Evolutionary conservation across 2,797 vertebrate genomes (phyloP), one percentile per base, ranked within the genome.

Genomic region (Myotis findleyi): DNA sequence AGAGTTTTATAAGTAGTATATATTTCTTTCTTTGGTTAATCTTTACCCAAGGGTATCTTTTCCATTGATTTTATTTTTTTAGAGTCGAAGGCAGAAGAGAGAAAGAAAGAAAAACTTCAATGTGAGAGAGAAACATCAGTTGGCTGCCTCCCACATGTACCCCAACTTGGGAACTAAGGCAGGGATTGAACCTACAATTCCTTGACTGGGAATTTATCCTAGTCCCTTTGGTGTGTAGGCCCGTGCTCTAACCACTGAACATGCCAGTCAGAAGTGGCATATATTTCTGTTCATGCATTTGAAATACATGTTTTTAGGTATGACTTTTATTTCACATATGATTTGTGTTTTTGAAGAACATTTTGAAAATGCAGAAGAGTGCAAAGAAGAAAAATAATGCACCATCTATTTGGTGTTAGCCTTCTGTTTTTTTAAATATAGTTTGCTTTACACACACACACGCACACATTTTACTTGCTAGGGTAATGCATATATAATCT

Each of bases 361-460:
- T 86, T 93, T 93, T 87, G 47, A 89, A 97, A 92, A 64, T 92
- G 17, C 14, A 83, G 30, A 89, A 82, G 73, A 51, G 21, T 23
- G 21, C 10, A 71, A 83, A 83, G 12, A 66, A 85, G 72, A 73
- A 92, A 59, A 88, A 21, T 21, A 80, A 17, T 94, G 10, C 20
- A 18, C n/a, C 66, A n/a, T 83, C 33, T 12, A 86, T 92, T 83
- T 73, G 41, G 38, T 95, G 7, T 88, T 79, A 57, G 14, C 9
- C 10, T 75, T 95, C 62, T 94, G 12, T 72, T 84, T 59, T 94
- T 79, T 85, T 21, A 83, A 87, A 84, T 87, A 51, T 36, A 59
- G 38, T 83, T 44, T 91, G 23, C 12, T 72, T 80, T 94, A 38
- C 53, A 25, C 55, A 47, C 47, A 47, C 47, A 47, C 7, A 12